Evolutionary conservation across 1,140 invertebrate genomes (phyloP).

Genomic region (Oryzaephilus surinamensis): DNA sequence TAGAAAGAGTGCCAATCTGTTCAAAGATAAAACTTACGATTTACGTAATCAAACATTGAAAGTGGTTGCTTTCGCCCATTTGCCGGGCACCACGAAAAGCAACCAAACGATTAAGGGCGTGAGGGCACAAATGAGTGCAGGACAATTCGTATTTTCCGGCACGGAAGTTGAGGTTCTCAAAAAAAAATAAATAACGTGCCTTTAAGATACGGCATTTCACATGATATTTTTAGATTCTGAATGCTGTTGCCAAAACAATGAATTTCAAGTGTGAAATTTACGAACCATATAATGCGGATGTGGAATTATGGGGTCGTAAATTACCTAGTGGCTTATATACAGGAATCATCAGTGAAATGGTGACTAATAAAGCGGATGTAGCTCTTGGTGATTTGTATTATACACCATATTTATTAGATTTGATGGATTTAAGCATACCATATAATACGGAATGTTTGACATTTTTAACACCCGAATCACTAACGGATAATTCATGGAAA

Average conservation of each 20-base stretch:
- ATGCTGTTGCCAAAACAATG: conserved; percentile 52
- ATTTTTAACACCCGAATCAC: conserved; percentile 68
- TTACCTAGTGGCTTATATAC: conserved; percentile 49
- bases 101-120: conserved; percentile 15
- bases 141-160: conserved; percentile 32
- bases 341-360: conserved; percentile 61
- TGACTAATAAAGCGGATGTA: conserved; percentile 53
- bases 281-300: conserved; percentile 43
- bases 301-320: conserved; percentile 53
- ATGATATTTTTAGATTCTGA: conserved; percentile 46
- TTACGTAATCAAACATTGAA: conserved; percentile 43
- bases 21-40: conserved; percentile 48
- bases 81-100: conserved; percentile 48
- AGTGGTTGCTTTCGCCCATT: conserved; percentile 57
- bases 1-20: conserved; percentile 41
- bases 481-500: conserved; percentile 70
- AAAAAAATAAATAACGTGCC: background rate
- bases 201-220: conserved; percentile 2
- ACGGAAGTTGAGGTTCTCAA: conserved; percentile 50
- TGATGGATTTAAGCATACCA: conserved; percentile 65
- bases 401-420: conserved; percentile 51
- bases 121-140: background rate
- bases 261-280: conserved; percentile 59
- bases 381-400: conserved; percentile 69
- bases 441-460: conserved; percentile 73